These are phyloP conservation scores for Crambe crambe DNA, from an alignment of 37 sponge, comb jelly and placozoan species.

Conservation along the genomic window DNA sequence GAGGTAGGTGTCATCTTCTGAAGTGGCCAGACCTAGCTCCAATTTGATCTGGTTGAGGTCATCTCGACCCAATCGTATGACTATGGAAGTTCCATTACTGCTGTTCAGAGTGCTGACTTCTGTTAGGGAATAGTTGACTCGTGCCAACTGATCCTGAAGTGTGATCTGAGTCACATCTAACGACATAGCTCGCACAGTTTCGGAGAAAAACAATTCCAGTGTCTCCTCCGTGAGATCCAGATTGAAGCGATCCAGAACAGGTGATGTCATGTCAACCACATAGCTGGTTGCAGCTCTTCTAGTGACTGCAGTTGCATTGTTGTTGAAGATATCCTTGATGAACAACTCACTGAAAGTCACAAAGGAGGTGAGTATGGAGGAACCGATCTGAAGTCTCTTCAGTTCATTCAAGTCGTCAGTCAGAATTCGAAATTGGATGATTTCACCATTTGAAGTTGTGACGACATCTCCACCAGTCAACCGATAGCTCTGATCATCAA, in stretches of 20 bases:
- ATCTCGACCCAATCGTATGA: conserved; percentile 38
- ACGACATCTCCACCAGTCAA: conserved; percentile 65
- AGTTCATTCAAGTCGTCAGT: conserved; percentile 83
- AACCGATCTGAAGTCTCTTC: conserved; percentile 72
- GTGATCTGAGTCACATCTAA: conserved; percentile 70
- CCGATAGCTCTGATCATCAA: conserved; percentile 2
- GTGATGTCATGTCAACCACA: conserved; percentile 61
- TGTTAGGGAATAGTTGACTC: conserved; percentile 53
- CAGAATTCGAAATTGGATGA: conserved; percentile 31
- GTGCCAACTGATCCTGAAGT: conserved; percentile 54
- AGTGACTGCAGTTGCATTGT: conserved; percentile 51
- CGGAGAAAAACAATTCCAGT: conserved; percentile 76
- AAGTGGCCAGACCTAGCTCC: conserved; percentile 54
- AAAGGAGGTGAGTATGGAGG: conserved; percentile 16
- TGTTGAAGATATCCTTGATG: conserved; percentile 48
- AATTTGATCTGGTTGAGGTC: conserved; percentile 87
- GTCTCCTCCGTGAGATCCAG: conserved; percentile 71
- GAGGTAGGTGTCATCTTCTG: conserved; percentile 62
- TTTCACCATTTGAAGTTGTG: conserved; percentile 34
- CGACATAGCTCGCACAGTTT: conserved; percentile 59
- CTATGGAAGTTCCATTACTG: conserved; percentile 55
- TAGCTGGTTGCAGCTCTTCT: conserved; percentile 17
- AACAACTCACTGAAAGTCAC: conserved; percentile 30
- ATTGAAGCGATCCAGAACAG: conserved; percentile 59
- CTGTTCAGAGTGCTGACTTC: conserved; percentile 1